Evolutionary conservation across 2,888 invertebrate genomes (phyloP).

Genomic region (Caenorhabditis becei): DNA sequence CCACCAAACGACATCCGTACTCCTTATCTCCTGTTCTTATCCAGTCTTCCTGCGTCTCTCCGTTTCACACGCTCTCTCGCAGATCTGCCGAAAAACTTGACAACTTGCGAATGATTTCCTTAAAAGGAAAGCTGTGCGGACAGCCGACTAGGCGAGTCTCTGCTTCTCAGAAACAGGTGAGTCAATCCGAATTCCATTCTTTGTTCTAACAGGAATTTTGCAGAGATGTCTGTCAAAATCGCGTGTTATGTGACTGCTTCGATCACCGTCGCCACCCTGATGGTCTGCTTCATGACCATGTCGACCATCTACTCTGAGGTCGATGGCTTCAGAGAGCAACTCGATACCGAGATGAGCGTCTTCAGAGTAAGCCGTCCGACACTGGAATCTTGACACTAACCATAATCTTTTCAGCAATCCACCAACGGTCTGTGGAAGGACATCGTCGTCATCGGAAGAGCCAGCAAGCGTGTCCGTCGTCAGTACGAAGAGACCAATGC

Average conservation of each 20-base stretch:
- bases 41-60: constrained; percentile 51
- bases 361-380: constrained; percentile 71
- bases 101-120: constrained; percentile 44
- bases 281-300: constrained; percentile 77
- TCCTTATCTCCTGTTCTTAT: constrained; percentile 45
- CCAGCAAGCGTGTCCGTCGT: constrained; percentile 68
- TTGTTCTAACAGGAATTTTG: constrained; percentile 11
- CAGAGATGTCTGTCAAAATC: constrained; percentile 79
- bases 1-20: constrained; percentile 43
- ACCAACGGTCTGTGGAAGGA: constrained; percentile 81
- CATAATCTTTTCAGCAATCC: constrained; percentile 60
- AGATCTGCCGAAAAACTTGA: constrained; percentile 53
- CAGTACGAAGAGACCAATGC: constrained; percentile 65
- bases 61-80: constrained; percentile 25
- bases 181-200: constrained; percentile 17
- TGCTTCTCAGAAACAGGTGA: constrained; percentile 50
- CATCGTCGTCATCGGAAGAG: constrained; percentile 74
- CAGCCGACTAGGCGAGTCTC: constrained; percentile 46
- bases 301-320: constrained; percentile 79
- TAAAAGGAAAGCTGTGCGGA: constrained; percentile 42
- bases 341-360: constrained; percentile 78
- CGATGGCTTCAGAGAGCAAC: constrained; percentile 74
- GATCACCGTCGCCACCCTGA: constrained; percentile 76
- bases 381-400: neutral
- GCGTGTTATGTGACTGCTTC: constrained; percentile 79